Evolutionary conservation across 2,888 invertebrate genomes (phyloP).

Genomic region (Nephrocerus scutellatus): DNA sequence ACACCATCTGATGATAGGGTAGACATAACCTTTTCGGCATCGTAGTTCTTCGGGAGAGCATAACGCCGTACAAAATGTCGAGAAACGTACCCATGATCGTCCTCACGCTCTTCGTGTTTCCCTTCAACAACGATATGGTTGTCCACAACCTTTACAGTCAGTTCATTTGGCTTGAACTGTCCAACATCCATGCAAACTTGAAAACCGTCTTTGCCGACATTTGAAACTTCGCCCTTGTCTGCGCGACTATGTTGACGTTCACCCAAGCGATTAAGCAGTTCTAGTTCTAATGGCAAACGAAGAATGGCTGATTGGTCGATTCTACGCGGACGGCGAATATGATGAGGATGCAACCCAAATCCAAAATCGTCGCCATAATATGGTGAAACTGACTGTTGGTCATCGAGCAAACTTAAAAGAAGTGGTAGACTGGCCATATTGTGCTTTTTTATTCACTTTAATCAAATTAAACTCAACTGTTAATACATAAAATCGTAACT

Average conservation of each 20-base stretch:
- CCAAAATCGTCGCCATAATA: too few species aligned
- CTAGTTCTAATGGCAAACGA: too few species aligned
- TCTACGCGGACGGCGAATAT: too few species aligned
- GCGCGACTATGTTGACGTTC: constrained; percentile 16
- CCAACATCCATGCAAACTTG: constrained; percentile 66
- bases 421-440: too few species aligned
- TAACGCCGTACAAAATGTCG: constrained; percentile 72
- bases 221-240: constrained; percentile 9
- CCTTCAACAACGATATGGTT: constrained; percentile 68
- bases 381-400: too few species aligned
- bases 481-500: too few species aligned
- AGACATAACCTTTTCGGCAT: constrained; percentile 65
- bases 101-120: constrained; percentile 68
- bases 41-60: constrained; percentile 66
- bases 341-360: too few species aligned
- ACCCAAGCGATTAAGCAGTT: constrained; percentile 18
- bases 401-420: too few species aligned
- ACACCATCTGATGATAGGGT: constrained; percentile 71
- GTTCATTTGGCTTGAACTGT: constrained; percentile 68
- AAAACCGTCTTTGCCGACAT: constrained; percentile 56
- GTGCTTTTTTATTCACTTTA: too few species aligned
- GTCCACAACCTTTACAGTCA: constrained; percentile 69
- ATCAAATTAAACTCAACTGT: too few species aligned
- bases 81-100: constrained; percentile 67
- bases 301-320: too few species aligned